Evolutionary conservation across 2,797 vertebrate genomes (phyloP).

Genomic region (Astyanax mexicanus): DNA sequence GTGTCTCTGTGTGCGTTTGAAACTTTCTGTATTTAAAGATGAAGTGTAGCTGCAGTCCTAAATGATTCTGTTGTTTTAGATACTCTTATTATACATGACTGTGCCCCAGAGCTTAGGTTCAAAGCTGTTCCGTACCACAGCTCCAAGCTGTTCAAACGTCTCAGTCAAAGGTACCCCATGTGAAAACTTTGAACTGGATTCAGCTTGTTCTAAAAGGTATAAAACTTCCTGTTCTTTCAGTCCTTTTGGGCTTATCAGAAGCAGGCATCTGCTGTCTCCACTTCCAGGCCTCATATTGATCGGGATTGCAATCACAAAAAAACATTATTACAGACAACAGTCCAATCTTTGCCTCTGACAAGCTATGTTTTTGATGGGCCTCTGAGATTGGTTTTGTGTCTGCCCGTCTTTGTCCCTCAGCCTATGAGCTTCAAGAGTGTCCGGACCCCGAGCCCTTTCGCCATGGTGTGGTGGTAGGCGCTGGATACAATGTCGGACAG

Average conservation of each 20-base stretch:
- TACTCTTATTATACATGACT: background rate
- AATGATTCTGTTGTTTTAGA: slow-evolving; percentile 9
- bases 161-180: background rate
- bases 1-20: background rate
- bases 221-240: slow-evolving; percentile 31
- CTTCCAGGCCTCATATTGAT: slow-evolving; percentile 26
- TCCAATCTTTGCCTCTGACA: slow-evolving; percentile 33
- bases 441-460: slow-evolving; percentile 95
- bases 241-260: slow-evolving; percentile 39
- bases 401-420: slow-evolving; percentile 42
- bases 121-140: slow-evolving; percentile 4
- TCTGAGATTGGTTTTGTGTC: slow-evolving; percentile 37
- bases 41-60: background rate
- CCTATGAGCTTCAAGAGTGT: slow-evolving; percentile 93
- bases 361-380: slow-evolving; percentile 33
- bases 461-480: slow-evolving; percentile 91
- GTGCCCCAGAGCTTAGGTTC: background rate
- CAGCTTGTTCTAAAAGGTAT: slow-evolving; percentile 15
- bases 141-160: slow-evolving; percentile 6
- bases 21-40: background rate
- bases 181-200: slow-evolving; percentile 14
- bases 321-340: slow-evolving; percentile 42
- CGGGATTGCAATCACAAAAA: slow-evolving; percentile 32
- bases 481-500: slow-evolving; percentile 95
- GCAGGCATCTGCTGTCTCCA: slow-evolving; percentile 21